Conservation (phyloP, 2,888 invertebrate genomes). For the Toxonevra muliebris region DNA sequence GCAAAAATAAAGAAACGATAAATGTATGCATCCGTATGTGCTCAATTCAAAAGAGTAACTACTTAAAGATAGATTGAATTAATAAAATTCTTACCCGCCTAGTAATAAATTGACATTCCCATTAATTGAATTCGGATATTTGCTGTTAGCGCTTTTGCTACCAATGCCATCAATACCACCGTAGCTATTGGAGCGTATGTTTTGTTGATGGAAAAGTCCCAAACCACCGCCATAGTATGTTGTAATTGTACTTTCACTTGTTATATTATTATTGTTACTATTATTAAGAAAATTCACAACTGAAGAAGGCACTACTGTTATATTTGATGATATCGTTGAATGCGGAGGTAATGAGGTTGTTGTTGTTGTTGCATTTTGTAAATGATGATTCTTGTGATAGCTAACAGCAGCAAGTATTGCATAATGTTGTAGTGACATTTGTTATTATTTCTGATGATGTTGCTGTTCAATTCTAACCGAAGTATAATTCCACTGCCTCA, state of each 20-base stretch:
- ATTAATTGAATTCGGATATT: slow-evolving; percentile 62
- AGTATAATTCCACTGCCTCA: no score
- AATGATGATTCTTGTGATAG: slow-evolving; percentile 52
- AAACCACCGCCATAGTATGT: slow-evolving; percentile 60
- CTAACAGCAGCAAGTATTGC: slow-evolving; percentile 66
- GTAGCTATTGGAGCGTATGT: slow-evolving; percentile 50
- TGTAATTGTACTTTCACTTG: slow-evolving; percentile 60
- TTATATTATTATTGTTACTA: slow-evolving; percentile 59
- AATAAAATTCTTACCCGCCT: slow-evolving; percentile 73
- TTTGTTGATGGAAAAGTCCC: slow-evolving; percentile 59
- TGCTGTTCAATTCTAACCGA: no score
- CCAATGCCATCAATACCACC: slow-evolving; percentile 40
- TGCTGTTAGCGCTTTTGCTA: slow-evolving; percentile 47
- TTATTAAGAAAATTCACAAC: neutral
- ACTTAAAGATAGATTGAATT: no score
- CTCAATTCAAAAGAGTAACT: no score
- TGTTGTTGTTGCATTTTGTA: slow-evolving; percentile 33
- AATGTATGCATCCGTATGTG: no score
- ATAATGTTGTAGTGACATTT: slow-evolving; percentile 75
- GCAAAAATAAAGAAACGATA: no score
- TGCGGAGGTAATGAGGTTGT: slow-evolving; percentile 11
- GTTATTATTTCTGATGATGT: neutral
- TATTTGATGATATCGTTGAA: slow-evolving; percentile 12
- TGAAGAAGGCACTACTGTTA: slow-evolving; percentile 24
- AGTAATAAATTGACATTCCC: slow-evolving; percentile 78